phyloP scores from a whole-genome alignment of 1,140 invertebrate genomes.

The Drosophila persimilis region DNA sequence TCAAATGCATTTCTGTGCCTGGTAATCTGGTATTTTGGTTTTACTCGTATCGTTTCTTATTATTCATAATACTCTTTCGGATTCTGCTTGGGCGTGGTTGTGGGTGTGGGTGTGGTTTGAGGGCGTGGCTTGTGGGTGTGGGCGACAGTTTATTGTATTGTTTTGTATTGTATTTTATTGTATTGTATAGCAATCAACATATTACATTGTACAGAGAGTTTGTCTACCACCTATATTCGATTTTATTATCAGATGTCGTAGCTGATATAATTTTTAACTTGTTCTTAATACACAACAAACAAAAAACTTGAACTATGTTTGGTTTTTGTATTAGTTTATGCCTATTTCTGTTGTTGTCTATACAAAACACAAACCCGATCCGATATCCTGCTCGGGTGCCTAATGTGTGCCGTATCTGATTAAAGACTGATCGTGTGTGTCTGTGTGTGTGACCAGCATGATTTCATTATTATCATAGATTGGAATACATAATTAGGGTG shows the following conservation, averaged over 20 bases:
- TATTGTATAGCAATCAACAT: constrained; percentile 65
- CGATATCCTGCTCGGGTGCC: constrained; percentile 16
- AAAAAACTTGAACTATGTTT: constrained; percentile 53
- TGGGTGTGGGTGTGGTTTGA: constrained; percentile 29
- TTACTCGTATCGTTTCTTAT: constrained; percentile 22
- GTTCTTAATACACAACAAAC: constrained; percentile 65
- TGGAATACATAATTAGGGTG: constrained; percentile 37
- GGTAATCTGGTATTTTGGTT: constrained; percentile 11
- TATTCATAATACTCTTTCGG: constrained; percentile 14
- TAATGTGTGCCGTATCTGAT: background rate
- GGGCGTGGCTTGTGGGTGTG: constrained; percentile 18
- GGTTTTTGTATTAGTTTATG: constrained; percentile 12
- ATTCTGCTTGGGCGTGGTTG: constrained; percentile 26
- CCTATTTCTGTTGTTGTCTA: constrained; percentile 9
- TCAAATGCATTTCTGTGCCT: constrained; percentile 77
- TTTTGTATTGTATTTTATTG: constrained; percentile 25
- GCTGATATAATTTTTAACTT: constrained; percentile 80
- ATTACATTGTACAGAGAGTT: constrained; percentile 74
- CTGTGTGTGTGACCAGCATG: constrained; percentile 47
- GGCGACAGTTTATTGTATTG: too few species aligned
- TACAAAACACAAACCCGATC: constrained; percentile 43
- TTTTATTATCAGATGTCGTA: constrained; percentile 83
- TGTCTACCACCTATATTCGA: constrained; percentile 68
- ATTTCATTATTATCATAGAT: constrained; percentile 66
- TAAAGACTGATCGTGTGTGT: background rate